Conservation (phyloP, 2,888 invertebrate genomes). For the Micoletzkya japonica region DNA sequence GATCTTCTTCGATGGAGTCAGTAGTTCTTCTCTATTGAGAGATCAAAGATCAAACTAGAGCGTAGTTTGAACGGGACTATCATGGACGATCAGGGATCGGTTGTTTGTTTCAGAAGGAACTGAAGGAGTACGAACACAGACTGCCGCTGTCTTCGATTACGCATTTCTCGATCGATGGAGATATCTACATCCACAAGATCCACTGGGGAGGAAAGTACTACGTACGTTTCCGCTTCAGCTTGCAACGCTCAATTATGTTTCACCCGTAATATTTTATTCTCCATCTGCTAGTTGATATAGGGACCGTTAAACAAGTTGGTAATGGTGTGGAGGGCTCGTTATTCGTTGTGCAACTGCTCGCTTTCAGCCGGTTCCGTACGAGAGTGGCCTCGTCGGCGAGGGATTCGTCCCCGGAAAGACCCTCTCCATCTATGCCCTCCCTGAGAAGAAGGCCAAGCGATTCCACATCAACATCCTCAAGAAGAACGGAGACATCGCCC, state of each 20-base stretch:
- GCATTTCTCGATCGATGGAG: constrained; percentile 63
- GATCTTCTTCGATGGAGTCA: constrained; percentile 53
- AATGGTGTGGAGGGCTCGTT: background rate
- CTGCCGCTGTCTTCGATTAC: constrained; percentile 57
- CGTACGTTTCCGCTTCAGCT: constrained; percentile 38
- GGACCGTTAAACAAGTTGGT: too few species aligned
- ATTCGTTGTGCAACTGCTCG: background rate
- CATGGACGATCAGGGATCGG: background rate
- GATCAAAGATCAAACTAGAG: background rate
- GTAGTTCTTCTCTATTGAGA: background rate
- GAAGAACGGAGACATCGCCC: constrained; percentile 54
- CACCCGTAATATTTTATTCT: too few species aligned
- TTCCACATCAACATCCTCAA: constrained; percentile 53
- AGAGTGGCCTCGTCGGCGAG: constrained; percentile 58
- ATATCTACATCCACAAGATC: constrained; percentile 56
- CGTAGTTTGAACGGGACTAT: background rate
- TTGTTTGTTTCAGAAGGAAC: constrained; percentile 54
- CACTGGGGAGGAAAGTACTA: constrained; percentile 64
- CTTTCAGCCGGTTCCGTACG: constrained; percentile 60
- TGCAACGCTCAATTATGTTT: constrained; percentile 1
- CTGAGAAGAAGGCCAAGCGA: constrained; percentile 60
- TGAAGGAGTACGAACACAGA: constrained; percentile 63
- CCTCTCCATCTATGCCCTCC: constrained; percentile 56
- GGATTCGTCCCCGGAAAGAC: constrained; percentile 60
- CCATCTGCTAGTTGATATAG: too few species aligned